Evolutionary conservation across 23 tunicate species (phyloP), one percentile per base, ranked within the genome.

Genomic region (Halocynthia aurantium): DNA sequence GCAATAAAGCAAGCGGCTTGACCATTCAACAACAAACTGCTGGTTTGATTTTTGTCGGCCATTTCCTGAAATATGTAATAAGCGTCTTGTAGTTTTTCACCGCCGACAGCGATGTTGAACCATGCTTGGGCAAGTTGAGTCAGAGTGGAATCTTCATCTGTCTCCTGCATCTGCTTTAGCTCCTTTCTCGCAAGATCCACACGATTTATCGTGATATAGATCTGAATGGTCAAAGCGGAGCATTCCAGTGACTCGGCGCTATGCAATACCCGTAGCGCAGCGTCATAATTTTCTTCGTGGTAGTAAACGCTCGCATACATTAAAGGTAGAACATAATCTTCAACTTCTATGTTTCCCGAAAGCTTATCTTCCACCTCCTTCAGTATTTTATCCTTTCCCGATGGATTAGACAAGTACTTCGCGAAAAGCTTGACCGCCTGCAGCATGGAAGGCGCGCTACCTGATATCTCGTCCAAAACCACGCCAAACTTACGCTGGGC

Each of bases 41-140:
- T 87, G 7, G 88, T 62, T 63, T 87, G 91, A 68, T 87, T 93
- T 72, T 93, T 93, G 73, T 93, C 98, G 0, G 89, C 86, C 84
- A 93, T 77, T 84, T 93, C 98, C 87, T 91, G 77, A 68, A 93
- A 93, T 10, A 87, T 87, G 62, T 93, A 93, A 71, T 87, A 93
- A 20, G 98, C 98, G 77, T 93, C 98, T 72, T 93, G 98, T n/a
- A 87, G 77, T 64, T 93, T 93, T 75, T 93, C 98, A 7, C 98
- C 98, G 20, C 98, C 98, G 54, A 93, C 89, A 17, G 89, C 65
- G 40, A 93, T 83, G 75, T 93, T 93, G 61, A 81, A 87, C 98
- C 98, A 93, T 5, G 98, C 98, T 70, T 87, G 94, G 7, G 98
- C 89, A 15, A 93, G 94, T 71, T 93, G 98, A 8, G 98, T 93